Evolutionary conservation across 2,113 vertebrate species (phyloP), one percentile per base, ranked within the genome.

Genomic region (Sinosuthora webbiana): DNA sequence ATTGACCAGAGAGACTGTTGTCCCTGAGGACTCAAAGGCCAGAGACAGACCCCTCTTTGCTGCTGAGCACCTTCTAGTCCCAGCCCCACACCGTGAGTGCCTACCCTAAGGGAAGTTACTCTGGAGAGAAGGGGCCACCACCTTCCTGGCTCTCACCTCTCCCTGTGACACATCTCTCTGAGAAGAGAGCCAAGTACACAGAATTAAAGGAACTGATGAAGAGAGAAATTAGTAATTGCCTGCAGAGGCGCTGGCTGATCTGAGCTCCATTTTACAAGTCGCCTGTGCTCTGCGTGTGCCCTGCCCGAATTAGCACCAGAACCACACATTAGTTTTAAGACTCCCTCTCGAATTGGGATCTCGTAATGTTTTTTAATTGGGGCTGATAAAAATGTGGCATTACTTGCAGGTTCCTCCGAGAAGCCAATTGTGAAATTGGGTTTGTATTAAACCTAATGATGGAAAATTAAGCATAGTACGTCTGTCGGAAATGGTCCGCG

Each of bases 361-460:
- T 95, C 15, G 20, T 96, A 97, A 98, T 89, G 80, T 91, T 97
- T 97, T 98, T 97, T 98, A 98, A 98, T 97, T 98, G 97, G 96
- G 90, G 69, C 95, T 98, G 97, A 97, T 98, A 97, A 98, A 98
- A 98, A 96, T 73, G 82, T 96, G 93, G 95, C 95, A 93, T 98
- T 96, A 91, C 97, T 96, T 97, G 92, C 96, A 97, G 95, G 96
- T 97, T 97, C 93, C 92, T 97, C 93, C 80, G 97, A 98, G 97
- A 98, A 98, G 97, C 91, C 97, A 98, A 1, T 98, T 98, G 97
- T 98, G 97, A 98, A 98, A 98, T 97, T 98, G 96, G 95, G 97
- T 98, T 98, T 98, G 95, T 97, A 98, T 98, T 98, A 98, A 98
- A 95, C 91, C 95, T 98, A 98, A 98, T 98, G 97, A 97, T 96